These are phyloP conservation scores for Micrastur ruficollis DNA, from an alignment of 2,797 vertebrate species.

Conservation along the genomic window DNA sequence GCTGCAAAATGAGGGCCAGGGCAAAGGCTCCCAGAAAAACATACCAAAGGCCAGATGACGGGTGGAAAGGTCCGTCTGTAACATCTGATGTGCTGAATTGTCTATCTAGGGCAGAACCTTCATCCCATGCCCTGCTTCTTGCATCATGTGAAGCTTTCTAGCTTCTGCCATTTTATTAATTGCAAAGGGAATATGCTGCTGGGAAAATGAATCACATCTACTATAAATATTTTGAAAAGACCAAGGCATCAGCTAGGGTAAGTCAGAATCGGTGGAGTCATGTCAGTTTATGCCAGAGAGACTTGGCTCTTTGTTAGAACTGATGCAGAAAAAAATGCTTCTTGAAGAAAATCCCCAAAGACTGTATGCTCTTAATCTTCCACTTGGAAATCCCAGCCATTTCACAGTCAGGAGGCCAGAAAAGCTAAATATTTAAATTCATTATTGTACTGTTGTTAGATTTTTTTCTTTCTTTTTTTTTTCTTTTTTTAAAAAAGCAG, in stretches of 20 bases:
- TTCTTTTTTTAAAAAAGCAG: neutral
- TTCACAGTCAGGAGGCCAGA: neutral
- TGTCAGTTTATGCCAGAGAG: neutral
- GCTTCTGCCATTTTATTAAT: neutral
- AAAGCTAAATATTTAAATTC: conserved; percentile 28
- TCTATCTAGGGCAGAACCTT: neutral
- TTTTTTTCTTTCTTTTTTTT: neutral
- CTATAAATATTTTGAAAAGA: conserved; percentile 42
- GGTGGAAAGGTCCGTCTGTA: neutral
- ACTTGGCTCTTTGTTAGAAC: neutral
- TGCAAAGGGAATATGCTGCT: conserved; percentile 17
- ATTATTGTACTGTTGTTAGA: neutral
- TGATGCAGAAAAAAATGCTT: neutral
- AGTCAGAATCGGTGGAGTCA: neutral
- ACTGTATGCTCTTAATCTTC: neutral
- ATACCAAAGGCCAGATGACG: neutral
- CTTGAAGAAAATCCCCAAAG: neutral
- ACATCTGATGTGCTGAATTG: neutral
- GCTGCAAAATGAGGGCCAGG: neutral
- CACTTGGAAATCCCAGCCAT: neutral
- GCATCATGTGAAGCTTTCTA: neutral
- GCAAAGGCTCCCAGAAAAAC: neutral
- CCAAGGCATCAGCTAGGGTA: neutral
- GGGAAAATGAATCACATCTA: conserved; percentile 4
- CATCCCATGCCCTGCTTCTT: neutral